Conservation (phyloP, 2,797 vertebrate genomes). For the Carcharodon carcharias region DNA sequence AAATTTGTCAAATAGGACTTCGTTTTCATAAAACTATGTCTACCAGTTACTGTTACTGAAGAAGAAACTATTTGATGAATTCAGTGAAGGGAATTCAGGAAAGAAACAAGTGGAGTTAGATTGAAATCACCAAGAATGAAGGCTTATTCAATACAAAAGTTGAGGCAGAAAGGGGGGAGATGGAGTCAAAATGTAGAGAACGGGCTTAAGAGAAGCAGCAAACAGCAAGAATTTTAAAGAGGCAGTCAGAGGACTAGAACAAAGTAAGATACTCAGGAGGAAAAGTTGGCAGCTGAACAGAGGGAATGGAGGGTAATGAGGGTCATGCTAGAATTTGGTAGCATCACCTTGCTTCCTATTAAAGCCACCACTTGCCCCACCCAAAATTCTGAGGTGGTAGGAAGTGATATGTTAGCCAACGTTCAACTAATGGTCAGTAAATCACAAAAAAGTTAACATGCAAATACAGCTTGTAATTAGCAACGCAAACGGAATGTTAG, state of each 20-base stretch:
- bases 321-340: background rate
- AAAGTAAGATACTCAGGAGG: background rate
- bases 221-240: background rate
- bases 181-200: background rate
- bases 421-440: background rate
- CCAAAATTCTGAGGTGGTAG: background rate
- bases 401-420: background rate
- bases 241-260: background rate
- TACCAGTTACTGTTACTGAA: too few species aligned
- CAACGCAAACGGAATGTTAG: background rate
- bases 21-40: too few species aligned
- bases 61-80: background rate
- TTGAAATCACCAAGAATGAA: background rate
- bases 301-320: background rate
- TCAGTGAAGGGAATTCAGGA: background rate
- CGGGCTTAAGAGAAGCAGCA: background rate
- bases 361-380: background rate
- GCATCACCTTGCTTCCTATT: background rate
- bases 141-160: background rate
- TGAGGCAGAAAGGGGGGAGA: background rate
- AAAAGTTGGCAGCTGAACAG: background rate
- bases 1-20: too few species aligned
- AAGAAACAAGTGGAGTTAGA: background rate
- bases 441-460: background rate
- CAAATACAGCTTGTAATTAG: background rate